These are phyloP conservation scores for Petroica traversi DNA, from an alignment of 2,113 vertebrate species.

Conservation along the genomic window DNA sequence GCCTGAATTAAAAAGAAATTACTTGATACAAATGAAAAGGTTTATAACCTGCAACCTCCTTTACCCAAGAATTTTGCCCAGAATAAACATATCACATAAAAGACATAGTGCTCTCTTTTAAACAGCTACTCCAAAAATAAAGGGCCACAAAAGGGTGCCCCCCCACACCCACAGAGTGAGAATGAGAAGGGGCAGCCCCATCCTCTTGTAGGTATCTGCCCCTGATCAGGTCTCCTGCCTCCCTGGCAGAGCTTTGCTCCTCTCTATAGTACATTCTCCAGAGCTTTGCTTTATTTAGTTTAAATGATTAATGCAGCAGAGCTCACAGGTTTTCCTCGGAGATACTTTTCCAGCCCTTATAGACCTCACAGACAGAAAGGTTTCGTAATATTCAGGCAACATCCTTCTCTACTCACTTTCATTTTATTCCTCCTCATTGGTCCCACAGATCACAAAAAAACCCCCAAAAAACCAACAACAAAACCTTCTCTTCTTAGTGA, in stretches of 20 bases:
- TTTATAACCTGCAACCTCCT: conserved; percentile 40
- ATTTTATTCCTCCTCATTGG: neutral
- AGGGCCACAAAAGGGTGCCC: neutral
- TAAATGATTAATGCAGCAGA: conserved; percentile 54
- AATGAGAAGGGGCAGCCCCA: neutral
- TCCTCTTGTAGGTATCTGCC: neutral
- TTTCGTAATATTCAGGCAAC: conserved; percentile 17
- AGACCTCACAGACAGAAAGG: conserved; percentile 23
- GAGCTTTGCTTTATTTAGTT: conserved; percentile 13
- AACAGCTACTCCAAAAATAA: neutral
- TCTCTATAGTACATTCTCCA: neutral
- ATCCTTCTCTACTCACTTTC: neutral
- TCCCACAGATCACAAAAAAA: neutral
- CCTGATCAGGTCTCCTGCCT: neutral
- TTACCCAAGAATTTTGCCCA: conserved; percentile 8
- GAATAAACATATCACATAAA: neutral
- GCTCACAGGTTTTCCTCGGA: conserved; percentile 31
- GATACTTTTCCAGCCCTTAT: neutral
- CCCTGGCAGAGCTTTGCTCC: neutral
- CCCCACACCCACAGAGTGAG: fast-evolving
- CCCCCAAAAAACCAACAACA: neutral
- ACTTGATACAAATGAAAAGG: conserved; percentile 30
- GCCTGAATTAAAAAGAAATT: conserved; percentile 57
- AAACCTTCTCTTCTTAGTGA: neutral
- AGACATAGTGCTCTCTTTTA: neutral